phyloP scores from a whole-genome alignment of 2,113 vertebrate genomes.

The Peromyscus californicus region DNA sequence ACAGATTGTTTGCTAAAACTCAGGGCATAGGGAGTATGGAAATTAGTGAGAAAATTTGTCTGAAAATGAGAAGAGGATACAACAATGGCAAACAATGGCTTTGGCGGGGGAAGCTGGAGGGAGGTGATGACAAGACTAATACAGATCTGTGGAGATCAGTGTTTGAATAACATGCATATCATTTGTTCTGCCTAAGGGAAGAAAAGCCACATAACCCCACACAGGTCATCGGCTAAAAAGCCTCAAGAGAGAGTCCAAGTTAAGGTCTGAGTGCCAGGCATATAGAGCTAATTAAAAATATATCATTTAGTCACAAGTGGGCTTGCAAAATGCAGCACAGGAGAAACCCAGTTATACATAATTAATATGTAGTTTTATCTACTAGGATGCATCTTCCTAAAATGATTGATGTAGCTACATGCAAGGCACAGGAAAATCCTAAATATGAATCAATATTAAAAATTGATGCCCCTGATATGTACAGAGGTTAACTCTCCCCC shows the following conservation, averaged over 20 bases:
- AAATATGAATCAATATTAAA: conserved; percentile 70
- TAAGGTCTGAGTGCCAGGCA: conserved; percentile 59
- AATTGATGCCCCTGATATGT: conserved; percentile 62
- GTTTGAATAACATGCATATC: conserved; percentile 18
- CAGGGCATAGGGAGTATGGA: neutral
- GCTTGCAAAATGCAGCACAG: conserved; percentile 62
- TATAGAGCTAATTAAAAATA: conserved; percentile 80
- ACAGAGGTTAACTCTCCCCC: conserved; percentile 36
- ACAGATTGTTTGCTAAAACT: neutral
- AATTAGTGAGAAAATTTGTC: neutral
- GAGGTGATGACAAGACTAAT: neutral
- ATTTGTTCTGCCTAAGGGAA: neutral
- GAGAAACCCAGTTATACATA: conserved; percentile 75
- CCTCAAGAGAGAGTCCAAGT: conserved; percentile 69
- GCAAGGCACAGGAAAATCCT: conserved; percentile 47
- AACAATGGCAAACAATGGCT: neutral
- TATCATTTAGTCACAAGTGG: conserved; percentile 79
- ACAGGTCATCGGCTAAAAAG: conserved; percentile 74
- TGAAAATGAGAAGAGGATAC: neutral
- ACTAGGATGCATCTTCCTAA: conserved; percentile 46
- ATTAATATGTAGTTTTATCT: conserved; percentile 77
- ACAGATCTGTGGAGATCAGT: neutral
- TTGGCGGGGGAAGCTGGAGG: accelerated
- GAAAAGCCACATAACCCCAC: conserved; percentile 5
- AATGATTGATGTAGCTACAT: conserved; percentile 70